Percentiles rank a stretch among this genome's conserved stretches.
These are phyloP conservation scores for Trachymyrmex cornetzi DNA, from an alignment of 1,140 invertebrate species.

Conservation along the genomic window DNA sequence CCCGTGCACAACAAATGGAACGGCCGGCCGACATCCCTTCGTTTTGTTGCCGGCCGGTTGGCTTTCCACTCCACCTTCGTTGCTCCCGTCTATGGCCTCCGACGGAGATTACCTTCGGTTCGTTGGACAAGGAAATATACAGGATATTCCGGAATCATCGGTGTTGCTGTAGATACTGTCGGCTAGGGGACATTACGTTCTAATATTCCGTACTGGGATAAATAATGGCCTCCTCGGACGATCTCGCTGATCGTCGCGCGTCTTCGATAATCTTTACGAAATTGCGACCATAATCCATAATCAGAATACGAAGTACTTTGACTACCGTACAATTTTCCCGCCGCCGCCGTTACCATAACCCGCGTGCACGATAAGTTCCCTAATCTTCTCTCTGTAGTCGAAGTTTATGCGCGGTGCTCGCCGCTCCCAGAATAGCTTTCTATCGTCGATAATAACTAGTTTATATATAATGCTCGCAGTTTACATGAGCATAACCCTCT, in stretches of 20 bases:
- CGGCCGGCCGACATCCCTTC: conserved; percentile 65
- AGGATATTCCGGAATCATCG: conserved; percentile 8
- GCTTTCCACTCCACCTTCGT: conserved; percentile 17
- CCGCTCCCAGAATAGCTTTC: conserved; percentile 7
- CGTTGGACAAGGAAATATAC: conserved; percentile 37
- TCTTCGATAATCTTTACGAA: conserved; percentile 23
- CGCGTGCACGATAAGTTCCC: neutral
- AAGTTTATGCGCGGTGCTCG: conserved; percentile 10
- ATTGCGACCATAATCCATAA: conserved; percentile 10
- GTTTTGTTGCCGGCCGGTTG: conserved; percentile 31
- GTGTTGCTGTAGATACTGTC: neutral
- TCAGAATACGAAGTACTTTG: conserved; percentile 13
- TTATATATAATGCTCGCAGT: conserved; percentile 17
- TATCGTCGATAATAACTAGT: conserved; percentile 42
- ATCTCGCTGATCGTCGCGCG: neutral
- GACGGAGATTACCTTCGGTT: conserved; percentile 5
- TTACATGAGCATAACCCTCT: conserved; percentile 12
- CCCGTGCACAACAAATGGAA: conserved; percentile 82
- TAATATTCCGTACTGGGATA: neutral
- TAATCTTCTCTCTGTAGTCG: neutral
- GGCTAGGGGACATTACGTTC: neutral
- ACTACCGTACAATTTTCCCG: conserved; percentile 27
- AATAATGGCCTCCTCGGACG: neutral
- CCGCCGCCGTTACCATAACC: neutral
- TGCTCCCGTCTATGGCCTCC: neutral